These are phyloP conservation scores for Stenopsyche tienmushanensis DNA, from an alignment of 1,140 invertebrate species.

Conservation along the genomic window DNA sequence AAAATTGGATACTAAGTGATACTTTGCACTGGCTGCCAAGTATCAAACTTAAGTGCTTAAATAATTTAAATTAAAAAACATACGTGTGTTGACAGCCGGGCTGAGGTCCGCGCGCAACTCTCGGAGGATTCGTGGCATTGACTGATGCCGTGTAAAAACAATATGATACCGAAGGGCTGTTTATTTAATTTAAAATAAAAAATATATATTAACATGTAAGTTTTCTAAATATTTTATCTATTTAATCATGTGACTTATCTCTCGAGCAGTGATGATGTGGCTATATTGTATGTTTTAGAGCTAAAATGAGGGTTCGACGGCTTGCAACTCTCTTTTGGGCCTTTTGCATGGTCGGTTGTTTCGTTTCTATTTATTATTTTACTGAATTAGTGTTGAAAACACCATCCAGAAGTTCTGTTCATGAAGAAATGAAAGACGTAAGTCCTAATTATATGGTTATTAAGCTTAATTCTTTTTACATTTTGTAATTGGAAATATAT, in stretches of 20 bases:
- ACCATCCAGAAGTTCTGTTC: conserved; percentile 49
- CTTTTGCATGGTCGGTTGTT: conserved; percentile 50
- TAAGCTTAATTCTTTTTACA: neutral
- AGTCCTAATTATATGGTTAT: conserved; percentile 37
- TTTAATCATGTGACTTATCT: too few species aligned
- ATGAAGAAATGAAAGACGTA: conserved; percentile 52
- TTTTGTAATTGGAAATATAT: too few species aligned
- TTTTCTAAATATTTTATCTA: neutral
- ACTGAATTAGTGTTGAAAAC: conserved; percentile 52
- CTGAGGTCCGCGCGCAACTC: neutral
- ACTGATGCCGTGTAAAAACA: neutral
- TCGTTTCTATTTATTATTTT: conserved; percentile 52
- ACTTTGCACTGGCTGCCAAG: too few species aligned
- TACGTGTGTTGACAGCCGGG: neutral
- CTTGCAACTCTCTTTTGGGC: conserved; percentile 52
- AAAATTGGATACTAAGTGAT: too few species aligned
- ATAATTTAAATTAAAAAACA: neutral
- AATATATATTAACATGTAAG: neutral
- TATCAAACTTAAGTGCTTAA: too few species aligned
- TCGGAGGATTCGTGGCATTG: neutral
- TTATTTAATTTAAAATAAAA: neutral
- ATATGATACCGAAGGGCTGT: too few species aligned
- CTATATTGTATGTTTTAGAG: conserved; percentile 5
- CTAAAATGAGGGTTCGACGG: conserved; percentile 51
- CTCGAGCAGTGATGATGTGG: neutral